These are phyloP conservation scores for Drosophila miranda DNA, from an alignment of 1,140 invertebrate genomes.

Conservation along the genomic window DNA sequence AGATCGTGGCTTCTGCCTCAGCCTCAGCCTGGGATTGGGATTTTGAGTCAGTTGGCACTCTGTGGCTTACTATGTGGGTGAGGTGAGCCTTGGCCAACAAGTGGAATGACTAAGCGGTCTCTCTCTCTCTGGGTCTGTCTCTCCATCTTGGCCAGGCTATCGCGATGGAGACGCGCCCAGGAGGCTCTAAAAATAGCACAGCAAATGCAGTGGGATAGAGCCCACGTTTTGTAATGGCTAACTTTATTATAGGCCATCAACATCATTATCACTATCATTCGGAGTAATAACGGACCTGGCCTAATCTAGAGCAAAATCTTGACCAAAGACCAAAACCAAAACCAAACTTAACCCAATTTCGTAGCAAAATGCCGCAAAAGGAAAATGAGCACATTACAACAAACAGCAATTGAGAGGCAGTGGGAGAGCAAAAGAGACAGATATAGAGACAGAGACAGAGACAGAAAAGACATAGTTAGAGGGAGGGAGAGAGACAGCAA, in stretches of 20 bases:
- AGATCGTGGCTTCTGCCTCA: not conserved
- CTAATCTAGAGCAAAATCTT: conserved; percentile 70
- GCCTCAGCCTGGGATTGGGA: conserved; percentile 4
- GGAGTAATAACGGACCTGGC: conserved; percentile 24
- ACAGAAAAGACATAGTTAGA: conserved; percentile 5
- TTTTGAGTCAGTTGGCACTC: conserved; percentile 49
- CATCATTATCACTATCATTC: conserved; percentile 36
- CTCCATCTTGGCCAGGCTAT: conserved; percentile 49
- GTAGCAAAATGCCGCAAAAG: conserved; percentile 55
- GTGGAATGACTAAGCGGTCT: conserved; percentile 77
- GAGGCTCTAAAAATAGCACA: conserved; percentile 64
- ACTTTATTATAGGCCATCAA: conserved; percentile 48
- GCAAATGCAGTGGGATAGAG: conserved; percentile 9
- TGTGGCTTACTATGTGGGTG: conserved; percentile 71
- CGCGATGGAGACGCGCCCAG: conserved; percentile 71
- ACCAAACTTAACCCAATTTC: conserved; percentile 73
- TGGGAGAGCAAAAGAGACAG: not conserved
- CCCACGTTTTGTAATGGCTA: conserved; percentile 28
- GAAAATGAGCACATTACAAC: conserved; percentile 78
- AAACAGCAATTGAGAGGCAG: conserved; percentile 5
- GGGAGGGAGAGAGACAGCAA: conserved; percentile 23
- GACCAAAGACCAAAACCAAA: conserved; percentile 37
- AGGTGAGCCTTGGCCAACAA: conserved; percentile 65
- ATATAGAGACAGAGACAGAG: conserved; percentile 1
- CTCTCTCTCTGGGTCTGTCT: not conserved